Base-by-base conservation (phyloP, 2,888 invertebrate species). In the Xylota segnis region DNA sequence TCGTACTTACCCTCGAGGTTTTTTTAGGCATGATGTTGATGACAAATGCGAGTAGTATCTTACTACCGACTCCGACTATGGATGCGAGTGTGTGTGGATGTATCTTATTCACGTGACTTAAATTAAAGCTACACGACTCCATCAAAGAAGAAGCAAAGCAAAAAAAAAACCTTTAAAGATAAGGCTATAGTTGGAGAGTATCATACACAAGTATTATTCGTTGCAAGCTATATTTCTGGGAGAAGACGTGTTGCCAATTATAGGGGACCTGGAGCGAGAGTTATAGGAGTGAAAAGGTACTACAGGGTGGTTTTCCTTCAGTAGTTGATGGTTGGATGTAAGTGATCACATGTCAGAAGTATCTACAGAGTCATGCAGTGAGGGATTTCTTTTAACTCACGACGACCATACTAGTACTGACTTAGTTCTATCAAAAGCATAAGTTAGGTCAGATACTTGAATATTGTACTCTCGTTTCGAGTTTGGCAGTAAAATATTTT, bases 81-180 rank as follows among this genome's bases (percentile, higher is more conserved):
- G 23, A 27, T 63, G 63, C 43, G n/a, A 54, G 45, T 12, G 12
- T 65, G 54, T 68, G 66, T 63, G 59, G 34, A 72, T 86, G 59
- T 52, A 45, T 76, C 61, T 40, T 18, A 72, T 86, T 86, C 86
- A 86, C 86, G 86, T 86, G 86, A 82, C 68, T 81, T 76, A 45
- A 65, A 86, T 86, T 82, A 59, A 47, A 86, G 54, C 81, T 81
- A 34, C 84, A 76, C 74, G 70, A 75, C 81, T 68, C 66, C 47
- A 68, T 52, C 27, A 27, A 23, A 23, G 5, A 34, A 3, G 10
- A 16, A 14, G n/a, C n/a, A n/a, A n/a, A n/a, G n/a, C n/a, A 12
- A 27, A 34, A 59, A 56, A 72, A n/a, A 16, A 27, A 83, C 71
- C 75, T 59, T 78, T 12, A 40, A 32, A 72, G 82, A 68, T 68